Evolutionary conservation across 2,113 vertebrate genomes (phyloP).

Genomic region (Apodemus sylvaticus): DNA sequence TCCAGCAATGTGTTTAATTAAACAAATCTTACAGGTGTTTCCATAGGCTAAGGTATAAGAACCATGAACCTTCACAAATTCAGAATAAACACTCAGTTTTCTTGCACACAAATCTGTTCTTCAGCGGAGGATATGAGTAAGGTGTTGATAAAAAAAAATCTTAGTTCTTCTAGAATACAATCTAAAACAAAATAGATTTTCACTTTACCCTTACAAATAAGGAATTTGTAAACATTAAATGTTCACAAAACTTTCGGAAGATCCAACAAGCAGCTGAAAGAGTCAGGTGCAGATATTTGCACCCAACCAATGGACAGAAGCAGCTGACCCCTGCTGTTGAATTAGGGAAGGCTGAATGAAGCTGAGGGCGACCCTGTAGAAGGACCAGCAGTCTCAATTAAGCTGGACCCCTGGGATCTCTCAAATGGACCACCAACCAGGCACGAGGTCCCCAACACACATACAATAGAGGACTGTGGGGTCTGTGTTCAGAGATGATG

Average conservation of each 20-base stretch:
- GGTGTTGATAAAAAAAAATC: not conserved
- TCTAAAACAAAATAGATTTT: not conserved
- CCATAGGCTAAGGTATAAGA: not conserved
- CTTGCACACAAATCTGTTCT: not conserved
- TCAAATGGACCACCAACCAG: too few relatives aligned
- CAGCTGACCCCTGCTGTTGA: too few relatives aligned
- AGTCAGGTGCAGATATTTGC: too few relatives aligned
- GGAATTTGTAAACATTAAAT: not conserved
- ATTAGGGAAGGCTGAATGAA: too few relatives aligned
- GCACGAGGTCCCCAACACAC: too few relatives aligned
- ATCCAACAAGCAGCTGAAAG: too few relatives aligned
- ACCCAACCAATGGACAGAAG: too few relatives aligned
- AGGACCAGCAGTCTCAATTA: too few relatives aligned
- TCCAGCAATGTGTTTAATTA: not conserved
- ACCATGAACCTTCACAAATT: not conserved
- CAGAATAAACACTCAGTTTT: not conserved
- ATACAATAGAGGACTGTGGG: too few relatives aligned
- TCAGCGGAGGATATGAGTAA: not conserved
- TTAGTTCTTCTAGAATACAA: not conserved
- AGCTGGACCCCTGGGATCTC: too few relatives aligned
- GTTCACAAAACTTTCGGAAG: not conserved
- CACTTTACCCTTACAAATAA: conserved; percentile 26
- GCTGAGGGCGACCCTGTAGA: too few relatives aligned
- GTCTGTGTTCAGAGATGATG: too few relatives aligned
- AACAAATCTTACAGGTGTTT: not conserved